A percentile compares a stretch with the other conserved stretches of the same genome.
These are phyloP conservation scores for Miltochrista miniata DNA, from an alignment of 2,888 invertebrate genomes.

Conservation along the genomic window DNA sequence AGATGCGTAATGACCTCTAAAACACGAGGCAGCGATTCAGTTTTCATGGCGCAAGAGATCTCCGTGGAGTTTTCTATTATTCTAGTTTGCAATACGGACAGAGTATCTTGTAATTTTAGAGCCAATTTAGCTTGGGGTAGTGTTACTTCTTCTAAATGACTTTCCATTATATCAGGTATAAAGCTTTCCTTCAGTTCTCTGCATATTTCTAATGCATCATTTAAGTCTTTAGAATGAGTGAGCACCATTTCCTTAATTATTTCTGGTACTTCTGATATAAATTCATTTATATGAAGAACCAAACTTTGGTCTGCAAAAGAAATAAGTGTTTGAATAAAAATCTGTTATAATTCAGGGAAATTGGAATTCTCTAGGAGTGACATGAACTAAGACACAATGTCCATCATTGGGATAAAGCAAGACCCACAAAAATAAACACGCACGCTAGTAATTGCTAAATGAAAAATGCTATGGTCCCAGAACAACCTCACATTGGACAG, in stretches of 20 bases:
- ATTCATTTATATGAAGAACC: constrained; percentile 42
- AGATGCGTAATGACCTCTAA: constrained; percentile 49
- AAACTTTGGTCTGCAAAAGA: constrained; percentile 31
- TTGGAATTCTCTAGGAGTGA: too few relatives aligned
- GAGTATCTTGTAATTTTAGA: constrained; percentile 38
- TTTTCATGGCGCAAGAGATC: constrained; percentile 25
- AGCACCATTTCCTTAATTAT: constrained; percentile 29
- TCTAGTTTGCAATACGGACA: constrained; percentile 42
- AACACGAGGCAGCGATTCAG: constrained; percentile 40
- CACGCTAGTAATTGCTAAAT: too few relatives aligned
- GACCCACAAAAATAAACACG: too few relatives aligned
- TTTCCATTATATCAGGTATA: constrained; percentile 3
- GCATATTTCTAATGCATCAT: constrained; percentile 19
- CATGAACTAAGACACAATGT: too few relatives aligned
- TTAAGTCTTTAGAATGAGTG: constrained; percentile 32
- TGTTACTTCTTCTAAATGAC: constrained; percentile 6
- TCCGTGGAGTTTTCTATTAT: constrained; percentile 41
- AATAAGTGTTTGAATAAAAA: background rate
- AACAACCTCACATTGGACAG: too few relatives aligned
- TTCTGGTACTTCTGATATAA: constrained; percentile 36
- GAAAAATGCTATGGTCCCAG: too few relatives aligned
- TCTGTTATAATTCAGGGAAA: too few relatives aligned
- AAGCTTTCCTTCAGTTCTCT: constrained; percentile 35
- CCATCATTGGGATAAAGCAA: too few relatives aligned
- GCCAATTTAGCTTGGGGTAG: constrained; percentile 34